A percentile compares a stretch with the other conserved stretches of the same genome.
phyloP scores from a whole-genome alignment of 1,140 invertebrate species.

The Archivesica marissinica region DNA sequence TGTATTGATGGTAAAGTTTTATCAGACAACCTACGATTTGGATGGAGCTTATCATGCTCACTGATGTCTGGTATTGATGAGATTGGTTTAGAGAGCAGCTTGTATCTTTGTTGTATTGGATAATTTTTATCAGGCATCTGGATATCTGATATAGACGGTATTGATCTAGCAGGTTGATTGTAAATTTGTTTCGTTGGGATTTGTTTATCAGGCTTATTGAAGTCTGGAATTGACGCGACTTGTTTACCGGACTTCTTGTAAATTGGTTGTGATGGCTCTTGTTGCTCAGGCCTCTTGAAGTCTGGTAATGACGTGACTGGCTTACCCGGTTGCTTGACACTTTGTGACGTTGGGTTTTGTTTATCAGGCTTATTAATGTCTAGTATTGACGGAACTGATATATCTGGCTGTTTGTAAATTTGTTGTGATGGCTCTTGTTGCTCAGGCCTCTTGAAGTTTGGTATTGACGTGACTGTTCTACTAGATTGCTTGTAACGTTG shows the following conservation, averaged over 20 bases:
- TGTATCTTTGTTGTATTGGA: not conserved
- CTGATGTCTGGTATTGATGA: too few species aligned
- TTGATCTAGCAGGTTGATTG: too few species aligned
- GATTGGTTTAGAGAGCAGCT: too few species aligned
- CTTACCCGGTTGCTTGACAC: not conserved
- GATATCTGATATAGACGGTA: too few species aligned
- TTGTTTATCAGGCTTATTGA: conserved; percentile 9
- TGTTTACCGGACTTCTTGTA: not conserved
- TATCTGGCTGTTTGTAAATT: not conserved
- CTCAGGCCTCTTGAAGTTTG: not conserved
- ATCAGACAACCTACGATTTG: too few species aligned
- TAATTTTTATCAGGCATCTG: not conserved
- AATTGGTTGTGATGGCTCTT: not conserved
- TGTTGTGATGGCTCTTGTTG: not conserved
- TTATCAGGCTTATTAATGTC: not conserved
- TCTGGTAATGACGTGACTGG: not conserved
- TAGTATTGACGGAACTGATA: not conserved
- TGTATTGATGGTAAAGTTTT: too few species aligned
- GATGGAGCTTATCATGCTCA: too few species aligned
- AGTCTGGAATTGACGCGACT: not conserved
- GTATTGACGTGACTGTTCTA: not conserved
- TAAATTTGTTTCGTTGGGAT: not conserved
- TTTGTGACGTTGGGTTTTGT: not conserved
- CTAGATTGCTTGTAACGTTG: not conserved
- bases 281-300: not conserved